phyloP scores from a whole-genome alignment of 2,113 vertebrate genomes.

The Elgaria multicarinata region DNA sequence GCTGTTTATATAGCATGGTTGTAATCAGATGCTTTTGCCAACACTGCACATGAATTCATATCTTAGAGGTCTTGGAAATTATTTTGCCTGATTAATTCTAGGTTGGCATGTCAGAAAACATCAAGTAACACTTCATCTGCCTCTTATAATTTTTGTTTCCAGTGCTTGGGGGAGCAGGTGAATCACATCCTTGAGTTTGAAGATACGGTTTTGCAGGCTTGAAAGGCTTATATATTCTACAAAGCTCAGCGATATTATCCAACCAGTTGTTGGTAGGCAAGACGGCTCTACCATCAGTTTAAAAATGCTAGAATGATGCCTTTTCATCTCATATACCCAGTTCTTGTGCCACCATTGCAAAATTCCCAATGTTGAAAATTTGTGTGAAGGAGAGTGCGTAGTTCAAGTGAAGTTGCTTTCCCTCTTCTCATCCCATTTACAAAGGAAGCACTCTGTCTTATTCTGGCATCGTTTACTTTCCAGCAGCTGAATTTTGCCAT shows the following conservation, averaged over 20 bases:
- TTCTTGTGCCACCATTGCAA: no score
- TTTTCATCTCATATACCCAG: no score
- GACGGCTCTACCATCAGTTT: neutral
- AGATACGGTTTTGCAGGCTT: conserved; percentile 26
- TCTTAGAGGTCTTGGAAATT: conserved; percentile 58
- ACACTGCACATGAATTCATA: conserved; percentile 56
- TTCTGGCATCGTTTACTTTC: neutral
- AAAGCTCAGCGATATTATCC: conserved; percentile 1
- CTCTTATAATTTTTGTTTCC: conserved; percentile 48
- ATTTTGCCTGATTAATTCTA: conserved; percentile 60
- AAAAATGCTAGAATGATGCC: neutral
- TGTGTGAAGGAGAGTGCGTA: neutral
- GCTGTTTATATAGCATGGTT: conserved; percentile 29
- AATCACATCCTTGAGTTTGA: conserved; percentile 42
- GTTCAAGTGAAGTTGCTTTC: neutral
- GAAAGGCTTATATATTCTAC: conserved; percentile 25
- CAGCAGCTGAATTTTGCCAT: neutral
- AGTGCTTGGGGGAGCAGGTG: conserved; percentile 11
- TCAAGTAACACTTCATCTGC: conserved; percentile 34
- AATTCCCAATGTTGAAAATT: neutral
- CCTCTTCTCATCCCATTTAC: neutral
- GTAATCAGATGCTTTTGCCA: conserved; percentile 53
- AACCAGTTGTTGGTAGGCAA: neutral
- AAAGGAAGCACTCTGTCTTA: neutral
- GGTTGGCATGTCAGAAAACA: conserved; percentile 54